Evolutionary conservation across 2,888 invertebrate genomes (phyloP).

Genomic region (Phoenoteleia sp.): DNA sequence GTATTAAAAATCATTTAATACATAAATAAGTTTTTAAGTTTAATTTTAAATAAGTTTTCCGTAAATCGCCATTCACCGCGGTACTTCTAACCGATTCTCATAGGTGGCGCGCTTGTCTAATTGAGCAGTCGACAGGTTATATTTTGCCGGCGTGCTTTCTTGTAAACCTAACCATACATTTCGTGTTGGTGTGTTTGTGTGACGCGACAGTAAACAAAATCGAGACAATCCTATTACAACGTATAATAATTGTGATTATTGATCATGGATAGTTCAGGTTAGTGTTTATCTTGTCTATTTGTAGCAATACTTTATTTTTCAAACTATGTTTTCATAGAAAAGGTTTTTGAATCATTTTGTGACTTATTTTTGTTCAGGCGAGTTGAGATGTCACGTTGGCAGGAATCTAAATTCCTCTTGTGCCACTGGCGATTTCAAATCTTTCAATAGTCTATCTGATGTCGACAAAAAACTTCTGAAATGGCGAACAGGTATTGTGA

Average conservation of each 20-base stretch:
- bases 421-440: constrained; percentile 3
- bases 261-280: constrained; percentile 22
- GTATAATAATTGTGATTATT: constrained; percentile 22
- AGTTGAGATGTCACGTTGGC: constrained; percentile 26
- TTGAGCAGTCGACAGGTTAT: constrained; percentile 22
- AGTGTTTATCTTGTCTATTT: constrained; percentile 22
- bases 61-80: constrained; percentile 22
- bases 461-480: constrained; percentile 17
- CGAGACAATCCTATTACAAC: constrained; percentile 22
- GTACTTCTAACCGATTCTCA: constrained; percentile 22
- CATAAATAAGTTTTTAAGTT: constrained; percentile 20
- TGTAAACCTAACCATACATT: constrained; percentile 20
- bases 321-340: constrained; percentile 22
- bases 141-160: constrained; percentile 22
- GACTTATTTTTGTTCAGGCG: constrained; percentile 16
- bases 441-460: constrained; percentile 21
- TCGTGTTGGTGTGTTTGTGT: constrained; percentile 22
- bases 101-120: constrained; percentile 9
- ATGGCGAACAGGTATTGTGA: constrained; percentile 28
- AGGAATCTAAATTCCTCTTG: constrained; percentile 12
- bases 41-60: constrained; percentile 22
- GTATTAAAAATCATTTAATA: constrained; percentile 15
- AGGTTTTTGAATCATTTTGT: constrained; percentile 23
- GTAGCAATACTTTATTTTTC: constrained; percentile 22
- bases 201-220: constrained; percentile 22